Evolutionary conservation across 1,140 invertebrate species (phyloP), one percentile per base, ranked within the genome.

Genomic region (Argopecten irradians): DNA sequence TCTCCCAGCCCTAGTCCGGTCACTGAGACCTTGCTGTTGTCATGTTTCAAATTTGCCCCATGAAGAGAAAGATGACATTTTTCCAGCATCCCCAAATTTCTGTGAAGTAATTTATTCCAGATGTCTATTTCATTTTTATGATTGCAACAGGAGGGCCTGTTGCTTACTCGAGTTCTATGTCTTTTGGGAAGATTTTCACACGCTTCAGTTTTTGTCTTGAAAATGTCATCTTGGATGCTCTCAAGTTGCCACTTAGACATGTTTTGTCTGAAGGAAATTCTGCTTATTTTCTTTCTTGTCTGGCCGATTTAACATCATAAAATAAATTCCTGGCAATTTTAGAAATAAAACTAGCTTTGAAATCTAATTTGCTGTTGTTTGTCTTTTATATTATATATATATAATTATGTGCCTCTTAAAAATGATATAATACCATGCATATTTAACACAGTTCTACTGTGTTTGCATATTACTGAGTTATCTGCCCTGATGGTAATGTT

Each of bases 131-230:
- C n/a, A 16, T 71, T 71, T 71, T 71, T 71, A 71, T 28, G 55
- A 71, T 71, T 71, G 11, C 55, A 71, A 71, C 55, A 71, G 55
- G 22, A 71, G 55, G 55, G 55, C 55, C 55, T n/a, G 55, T 28
- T 71, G 55, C 5, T 28, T 28, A 28, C 55, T 71, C 22, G 8
- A 71, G 55, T 71, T 71, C 22, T 71, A 3, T 1, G 55, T 71
- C 55, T 71, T 71, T 71, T 71, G 55, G 28, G 55, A 71, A 71
- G 55, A 71, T 71, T 71, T 71, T 71, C 55, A 71, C 55, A 71
- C 55, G 55, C 55, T 71, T 71, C 22, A 71, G 5, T 71, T 71
- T 71, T 71, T 71, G 55, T 71, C 55, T 71, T 71, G 55, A 71
- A 71, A 71, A 71, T 71, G 55, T 28, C 55, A 71, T 71, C 55